These are phyloP conservation scores for Serranus cabrilla DNA, from an alignment of 2,797 vertebrate species.

Conservation along the genomic window DNA sequence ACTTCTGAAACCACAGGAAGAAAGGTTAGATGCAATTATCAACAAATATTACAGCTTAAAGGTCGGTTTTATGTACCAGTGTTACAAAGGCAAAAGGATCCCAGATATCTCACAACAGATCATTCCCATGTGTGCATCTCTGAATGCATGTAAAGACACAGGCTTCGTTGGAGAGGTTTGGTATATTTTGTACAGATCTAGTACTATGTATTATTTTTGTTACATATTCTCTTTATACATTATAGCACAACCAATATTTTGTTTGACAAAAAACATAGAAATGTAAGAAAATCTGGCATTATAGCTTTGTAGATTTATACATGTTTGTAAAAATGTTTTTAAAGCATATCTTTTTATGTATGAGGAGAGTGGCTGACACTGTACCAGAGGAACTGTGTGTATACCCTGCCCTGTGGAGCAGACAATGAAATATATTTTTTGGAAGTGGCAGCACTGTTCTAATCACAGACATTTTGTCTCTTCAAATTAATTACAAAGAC, in stretches of 20 bases:
- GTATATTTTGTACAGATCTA: slow-evolving; percentile 88
- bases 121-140: slow-evolving; percentile 70
- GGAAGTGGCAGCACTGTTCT: slow-evolving; percentile 85
- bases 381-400: slow-evolving; percentile 88
- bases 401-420: slow-evolving; percentile 91
- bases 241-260: slow-evolving; percentile 83
- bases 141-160: slow-evolving; percentile 66
- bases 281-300: slow-evolving; percentile 73
- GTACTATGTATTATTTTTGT: slow-evolving; percentile 87
- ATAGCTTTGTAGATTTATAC: slow-evolving; percentile 86
- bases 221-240: slow-evolving; percentile 83
- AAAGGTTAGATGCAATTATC: slow-evolving; percentile 4
- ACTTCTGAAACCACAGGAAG: slow-evolving; percentile 8
- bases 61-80: slow-evolving; percentile 26
- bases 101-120: slow-evolving; percentile 57
- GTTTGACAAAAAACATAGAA: slow-evolving; percentile 79
- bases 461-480: slow-evolving; percentile 75
- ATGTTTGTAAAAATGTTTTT: slow-evolving; percentile 84
- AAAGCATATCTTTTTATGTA: slow-evolving; percentile 83
- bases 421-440: slow-evolving; percentile 86
- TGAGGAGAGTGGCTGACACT: slow-evolving; percentile 88
- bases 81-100: slow-evolving; percentile 33
- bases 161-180: slow-evolving; percentile 79
- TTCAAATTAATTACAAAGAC: slow-evolving; percentile 71
- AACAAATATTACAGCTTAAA: slow-evolving; percentile 30